Evolutionary conservation across 2,888 invertebrate species (phyloP), one percentile per base, ranked within the genome.

Genomic region (Orthonychiurus folsomi): DNA sequence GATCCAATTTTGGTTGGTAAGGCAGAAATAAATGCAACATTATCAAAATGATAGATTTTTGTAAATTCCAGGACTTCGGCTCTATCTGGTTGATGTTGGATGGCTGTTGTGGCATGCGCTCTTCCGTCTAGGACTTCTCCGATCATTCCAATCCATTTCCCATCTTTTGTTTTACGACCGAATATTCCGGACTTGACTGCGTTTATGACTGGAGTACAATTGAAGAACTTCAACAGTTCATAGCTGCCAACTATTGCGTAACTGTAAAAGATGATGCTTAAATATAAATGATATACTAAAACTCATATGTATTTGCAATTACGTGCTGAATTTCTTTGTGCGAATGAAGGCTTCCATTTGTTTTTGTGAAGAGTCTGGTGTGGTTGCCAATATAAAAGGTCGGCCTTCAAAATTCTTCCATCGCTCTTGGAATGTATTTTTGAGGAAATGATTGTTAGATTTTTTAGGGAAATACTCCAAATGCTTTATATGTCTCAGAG

Each of bases 11-110:
- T 20, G 5, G 3, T 52, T 20, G 5, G 5, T 20, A 52, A 23
- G 9, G 52, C 21, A 1, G 55, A 47, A 5, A 61, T n/a, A 20
- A 61, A 61, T 18, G 56, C 48, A 2, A 56, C 61, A 2, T 27
- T n/a, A 26, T 61, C 61, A 23, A 21, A 61, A 23, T 24, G 2
- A n/a, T 18, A 18, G 2, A 48, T 47, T 28, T 15, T n/a, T 9
- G 37, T 9, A 20, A 28, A 57, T 15, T 28, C 24, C 21, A 59
- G 21, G 12, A 24, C 59, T 50, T 59, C 25, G n/a, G 59, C 59
- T 2, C 59, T 3, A 9, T 59, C 23, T 5, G 2, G 50, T 12
- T 21, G 12, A 12, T 48, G 2, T 15, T 18, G 28, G 5, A 59
- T 20, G n/a, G 23, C 50, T 5, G 50, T 28, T 26, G 23, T 50